Conservation (phyloP, 2,888 invertebrate genomes). For the Drosophila pseudotakahashii region DNA sequence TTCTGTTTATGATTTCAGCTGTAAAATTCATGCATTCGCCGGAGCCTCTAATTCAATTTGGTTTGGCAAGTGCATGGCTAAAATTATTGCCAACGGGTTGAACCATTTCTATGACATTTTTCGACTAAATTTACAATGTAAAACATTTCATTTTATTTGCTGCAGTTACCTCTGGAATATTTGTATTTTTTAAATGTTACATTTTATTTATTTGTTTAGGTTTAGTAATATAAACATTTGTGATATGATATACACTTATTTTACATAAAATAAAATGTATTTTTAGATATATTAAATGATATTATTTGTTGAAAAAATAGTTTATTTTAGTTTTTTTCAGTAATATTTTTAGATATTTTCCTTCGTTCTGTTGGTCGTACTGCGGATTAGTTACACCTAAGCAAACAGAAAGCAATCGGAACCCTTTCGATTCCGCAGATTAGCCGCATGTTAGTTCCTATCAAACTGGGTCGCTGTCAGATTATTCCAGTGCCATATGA, state of each 20-base stretch:
- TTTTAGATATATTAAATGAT: too few species aligned
- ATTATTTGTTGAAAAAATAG: too few species aligned
- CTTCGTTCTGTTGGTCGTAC: neutral
- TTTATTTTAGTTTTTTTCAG: too few species aligned
- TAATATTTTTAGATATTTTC: too few species aligned
- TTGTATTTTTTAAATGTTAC: too few species aligned
- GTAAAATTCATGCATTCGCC: conserved; percentile 44
- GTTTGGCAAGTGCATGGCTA: conserved; percentile 1
- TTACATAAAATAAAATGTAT: too few species aligned
- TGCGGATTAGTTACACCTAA: conserved; percentile 20
- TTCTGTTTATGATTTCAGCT: conserved; percentile 62
- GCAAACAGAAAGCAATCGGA: conserved; percentile 6
- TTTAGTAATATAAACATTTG: too few species aligned
- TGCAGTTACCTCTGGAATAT: too few species aligned
- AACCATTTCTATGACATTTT: neutral
- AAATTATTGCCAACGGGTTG: conserved; percentile 5
- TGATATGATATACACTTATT: too few species aligned
- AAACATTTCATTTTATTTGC: too few species aligned
- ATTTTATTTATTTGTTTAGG: too few species aligned
- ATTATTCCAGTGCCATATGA: conserved; percentile 15
- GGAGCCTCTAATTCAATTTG: conserved; percentile 35
- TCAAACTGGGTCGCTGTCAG: conserved; percentile 39
- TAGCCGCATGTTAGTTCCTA: conserved; percentile 22
- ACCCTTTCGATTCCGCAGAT: conserved; percentile 33
- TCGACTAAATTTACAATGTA: too few species aligned